Base-by-base conservation (phyloP, 2,113 vertebrate genomes). In the Microcebus ravelobensis region DNA sequence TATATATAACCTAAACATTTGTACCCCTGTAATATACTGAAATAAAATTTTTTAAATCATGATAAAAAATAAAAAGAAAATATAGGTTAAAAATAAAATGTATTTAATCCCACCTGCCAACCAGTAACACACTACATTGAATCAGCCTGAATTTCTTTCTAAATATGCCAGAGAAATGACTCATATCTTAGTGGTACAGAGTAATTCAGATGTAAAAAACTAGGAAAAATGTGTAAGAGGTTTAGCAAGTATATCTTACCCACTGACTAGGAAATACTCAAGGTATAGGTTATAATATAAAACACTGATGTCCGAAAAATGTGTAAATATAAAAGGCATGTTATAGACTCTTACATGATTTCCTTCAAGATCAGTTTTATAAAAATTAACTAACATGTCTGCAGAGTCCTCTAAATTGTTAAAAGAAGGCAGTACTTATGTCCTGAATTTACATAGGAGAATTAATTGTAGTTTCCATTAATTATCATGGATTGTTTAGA, bases 121-220 rank as follows among this genome's bases (percentile, higher is more conserved):
- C 59, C 39, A 61, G 67, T 48, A 96, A 84, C 77, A 96, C 67
- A 93, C 50, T 84, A 74, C 98, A 65, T 89, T 87, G 12, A 97
- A 97, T 98, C 90, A 36, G 80, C 55, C 90, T 95, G 92, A 96
- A 96, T 97, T 97, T 92, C 94, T 95, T 98, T 97, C 84, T 97
- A 71, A 98, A 96, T 96, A 95, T 97, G 45, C 45, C 70, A 77
- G 84, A 81, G 77, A 90, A 97, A 20, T 98, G 95, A 98, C 87
- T 98, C 68, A 57, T 7, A 12, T 45, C 18, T 1, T n/a, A 34
- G 48, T 48, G 63, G 29, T 71, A 52, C 81, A 96, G 71, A 96
- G 42, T 27, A 50, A 59, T 70, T 94, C 59, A 68, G 21, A 59
- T 87, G 10, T 79, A 50, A 92, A 74, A 93, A 50, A 67, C 39